Base-by-base conservation (phyloP, 2,797 vertebrate species). In the Margarornis squamiger region DNA sequence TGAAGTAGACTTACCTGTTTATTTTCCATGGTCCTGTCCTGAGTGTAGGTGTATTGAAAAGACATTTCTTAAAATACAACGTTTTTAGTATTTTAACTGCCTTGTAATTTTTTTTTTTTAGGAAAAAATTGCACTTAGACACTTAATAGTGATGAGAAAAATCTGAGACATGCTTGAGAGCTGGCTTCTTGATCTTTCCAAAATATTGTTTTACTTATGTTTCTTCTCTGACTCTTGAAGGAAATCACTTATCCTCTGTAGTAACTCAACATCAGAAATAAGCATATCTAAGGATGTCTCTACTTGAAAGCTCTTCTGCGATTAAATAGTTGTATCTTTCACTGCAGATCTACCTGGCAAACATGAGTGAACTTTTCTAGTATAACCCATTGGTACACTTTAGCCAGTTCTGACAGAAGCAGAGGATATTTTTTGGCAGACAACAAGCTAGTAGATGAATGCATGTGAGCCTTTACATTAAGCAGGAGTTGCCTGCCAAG, bases 371-470 rank as follows among this genome's bases (percentile, higher is more conserved):
- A 65, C 45, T 81, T 88, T 84, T 73, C 55, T 41, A 62, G 21
- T 65, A 9, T 67, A 79, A 79, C 32, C 51, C 76, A 22, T 72
- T 72, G 46, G 22, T 79, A 36, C 32, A 12, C 65, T 83, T 90
- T 81, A 92, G 70, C 39, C 3, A 7, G 26, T 68, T 91, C 43
- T 92, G 70, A 48, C 73, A 79, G 51, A 88, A 81, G 75, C 55
- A 86, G 78, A 74, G 34, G 32, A 15, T 71, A 32, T 77, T 86
- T 90, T 59, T 73, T 94, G 82, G 58, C 79, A 88, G 76, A 48
- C 24, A 38, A 4, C 0, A 0, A 78, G 46, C 49, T 92, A 34
- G 29, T 78, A 24, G 38, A 84, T 62, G 43, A 49, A 55, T 38
- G 41, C 26, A 51, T 1, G 1, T 46, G 55, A 80, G 29, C 36